Evolutionary conservation across 2,113 vertebrate species (phyloP).

Genomic region (Microcebus ravelobensis): DNA sequence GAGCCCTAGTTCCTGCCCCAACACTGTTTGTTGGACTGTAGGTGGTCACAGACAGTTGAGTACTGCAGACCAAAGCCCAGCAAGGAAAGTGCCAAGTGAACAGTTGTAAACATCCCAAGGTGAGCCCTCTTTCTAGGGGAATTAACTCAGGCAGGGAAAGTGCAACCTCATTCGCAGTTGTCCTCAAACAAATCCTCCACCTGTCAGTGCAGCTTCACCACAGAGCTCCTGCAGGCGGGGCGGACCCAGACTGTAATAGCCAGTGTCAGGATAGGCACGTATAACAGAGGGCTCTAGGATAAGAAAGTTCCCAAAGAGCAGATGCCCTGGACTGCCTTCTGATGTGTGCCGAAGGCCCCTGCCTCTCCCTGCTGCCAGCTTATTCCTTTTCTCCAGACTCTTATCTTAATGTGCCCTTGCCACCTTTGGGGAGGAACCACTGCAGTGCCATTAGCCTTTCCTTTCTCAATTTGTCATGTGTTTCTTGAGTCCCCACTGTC

Average conservation of each 20-base stretch:
- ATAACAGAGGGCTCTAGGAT: neutral
- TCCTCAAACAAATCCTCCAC: neutral
- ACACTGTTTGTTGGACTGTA: neutral
- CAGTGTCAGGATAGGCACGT: rapidly evolving
- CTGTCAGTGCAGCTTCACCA: neutral
- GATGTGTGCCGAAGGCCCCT: rapidly evolving
- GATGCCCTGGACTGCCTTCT: neutral
- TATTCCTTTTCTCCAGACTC: neutral
- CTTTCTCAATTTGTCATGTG: neutral
- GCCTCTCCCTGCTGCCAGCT: neutral
- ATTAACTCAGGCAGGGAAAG: neutral
- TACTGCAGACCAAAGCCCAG: neutral
- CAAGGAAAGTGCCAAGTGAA: neutral
- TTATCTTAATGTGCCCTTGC: neutral
- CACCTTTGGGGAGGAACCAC: neutral
- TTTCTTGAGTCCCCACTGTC: neutral
- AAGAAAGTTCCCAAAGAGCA: neutral
- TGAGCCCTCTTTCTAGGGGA: neutral
- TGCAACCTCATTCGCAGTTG: neutral
- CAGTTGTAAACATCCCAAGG: neutral
- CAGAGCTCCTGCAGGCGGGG: rapidly evolving
- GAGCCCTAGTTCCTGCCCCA: neutral
- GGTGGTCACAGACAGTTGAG: neutral
- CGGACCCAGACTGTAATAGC: neutral
- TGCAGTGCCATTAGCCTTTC: neutral